Evolutionary conservation across 2,797 vertebrate genomes (phyloP).

Genomic region (Phataginus tricuspis): DNA sequence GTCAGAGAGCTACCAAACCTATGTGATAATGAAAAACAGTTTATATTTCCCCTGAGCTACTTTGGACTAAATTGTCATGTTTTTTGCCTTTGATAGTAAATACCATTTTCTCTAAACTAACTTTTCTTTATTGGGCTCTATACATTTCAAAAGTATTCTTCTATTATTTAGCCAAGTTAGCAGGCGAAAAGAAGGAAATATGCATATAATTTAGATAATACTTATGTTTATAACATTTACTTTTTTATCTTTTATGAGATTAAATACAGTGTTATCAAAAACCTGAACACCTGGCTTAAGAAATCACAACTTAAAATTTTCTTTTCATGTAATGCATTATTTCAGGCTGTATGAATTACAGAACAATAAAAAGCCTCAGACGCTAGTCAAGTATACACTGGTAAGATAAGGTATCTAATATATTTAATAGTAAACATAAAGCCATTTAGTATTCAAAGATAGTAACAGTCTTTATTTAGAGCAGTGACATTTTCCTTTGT

Average conservation of each 20-base stretch:
- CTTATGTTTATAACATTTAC: conserved; percentile 17
- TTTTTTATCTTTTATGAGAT: conserved; percentile 32
- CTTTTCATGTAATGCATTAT: conserved; percentile 16
- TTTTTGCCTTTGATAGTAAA: background rate
- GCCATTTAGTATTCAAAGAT: conserved; percentile 22
- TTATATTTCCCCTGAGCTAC: background rate
- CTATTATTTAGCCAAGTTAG: conserved; percentile 48
- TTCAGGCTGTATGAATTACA: conserved; percentile 3
- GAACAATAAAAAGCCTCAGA: conserved; percentile 31
- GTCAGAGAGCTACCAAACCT: background rate
- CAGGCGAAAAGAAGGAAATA: background rate
- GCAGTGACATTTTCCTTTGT: background rate
- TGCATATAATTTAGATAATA: conserved; percentile 42
- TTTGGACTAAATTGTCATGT: background rate
- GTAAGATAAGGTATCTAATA: conserved; percentile 12
- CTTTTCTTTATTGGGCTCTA: conserved; percentile 25
- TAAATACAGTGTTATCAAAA: conserved; percentile 57
- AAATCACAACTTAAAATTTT: conserved; percentile 36
- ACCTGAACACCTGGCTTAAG: conserved; percentile 39
- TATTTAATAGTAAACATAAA: conserved; percentile 33
- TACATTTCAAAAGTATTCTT: conserved; percentile 39
- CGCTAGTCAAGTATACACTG: background rate
- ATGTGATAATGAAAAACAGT: background rate
- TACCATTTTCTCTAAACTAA: background rate
- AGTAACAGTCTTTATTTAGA: background rate